A percentile compares a stretch with the other conserved stretches of the same genome.
These are phyloP conservation scores for Acanthosepion lycidas DNA, from an alignment of 2,888 invertebrate species.

Conservation along the genomic window DNA sequence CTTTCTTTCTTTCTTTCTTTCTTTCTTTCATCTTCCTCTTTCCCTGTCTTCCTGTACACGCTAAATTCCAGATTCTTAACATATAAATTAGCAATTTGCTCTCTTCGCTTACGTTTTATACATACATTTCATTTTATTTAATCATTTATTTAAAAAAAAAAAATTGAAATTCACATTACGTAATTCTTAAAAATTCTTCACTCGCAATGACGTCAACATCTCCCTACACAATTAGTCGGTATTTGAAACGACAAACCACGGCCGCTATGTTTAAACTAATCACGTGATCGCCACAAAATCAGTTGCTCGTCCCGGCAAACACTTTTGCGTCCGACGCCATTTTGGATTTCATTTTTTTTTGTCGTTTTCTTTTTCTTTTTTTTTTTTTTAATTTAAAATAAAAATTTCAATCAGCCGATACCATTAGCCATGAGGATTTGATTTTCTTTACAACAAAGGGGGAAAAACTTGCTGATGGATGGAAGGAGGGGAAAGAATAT, in stretches of 20 bases:
- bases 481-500: not conserved
- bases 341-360: not conserved
- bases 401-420: not conserved
- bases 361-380: not conserved
- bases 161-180: not conserved
- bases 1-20: too few species aligned
- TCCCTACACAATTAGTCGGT: not conserved
- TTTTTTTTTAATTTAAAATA: not conserved
- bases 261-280: not conserved
- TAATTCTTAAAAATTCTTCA: not conserved
- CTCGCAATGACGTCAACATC: not conserved
- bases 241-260: not conserved
- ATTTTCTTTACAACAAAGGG: not conserved
- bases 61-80: not conserved
- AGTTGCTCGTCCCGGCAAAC: not conserved
- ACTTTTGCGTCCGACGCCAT: slow-evolving; percentile 11
- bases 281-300: not conserved
- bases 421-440: not conserved
- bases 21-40: not conserved
- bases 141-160: too few species aligned
- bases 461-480: not conserved
- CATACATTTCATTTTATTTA: not conserved
- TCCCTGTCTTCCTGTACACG: not conserved
- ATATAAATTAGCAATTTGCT: not conserved
- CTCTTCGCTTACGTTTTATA: not conserved